These are phyloP conservation scores for Macaca fascicularis DNA, from an alignment of 2,113 vertebrate genomes.

Conservation along the genomic window T2T-MFA8v1.1 NC_088377.1:88583001-88583500, in stretches of 20 bases:
- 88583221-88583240: background rate
- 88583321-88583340: background rate
- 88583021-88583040: background rate
- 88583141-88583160: too few relatives aligned
- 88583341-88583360: background rate
- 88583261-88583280: background rate
- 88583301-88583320: background rate
- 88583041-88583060: too few relatives aligned
- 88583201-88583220: background rate
- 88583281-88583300: background rate
- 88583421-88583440: background rate
- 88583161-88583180: background rate
- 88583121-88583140: too few relatives aligned
- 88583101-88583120: too few relatives aligned
- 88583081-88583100: too few relatives aligned
- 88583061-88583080: too few relatives aligned
- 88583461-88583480: background rate
- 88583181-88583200: background rate
- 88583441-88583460: background rate
- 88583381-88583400: background rate
- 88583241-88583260: background rate
- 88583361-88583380: background rate
- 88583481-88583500: background rate
- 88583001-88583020: background rate
- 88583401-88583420: background rate